Conservation (phyloP, 1,140 invertebrate genomes). For the Theocolax elegans region DNA sequence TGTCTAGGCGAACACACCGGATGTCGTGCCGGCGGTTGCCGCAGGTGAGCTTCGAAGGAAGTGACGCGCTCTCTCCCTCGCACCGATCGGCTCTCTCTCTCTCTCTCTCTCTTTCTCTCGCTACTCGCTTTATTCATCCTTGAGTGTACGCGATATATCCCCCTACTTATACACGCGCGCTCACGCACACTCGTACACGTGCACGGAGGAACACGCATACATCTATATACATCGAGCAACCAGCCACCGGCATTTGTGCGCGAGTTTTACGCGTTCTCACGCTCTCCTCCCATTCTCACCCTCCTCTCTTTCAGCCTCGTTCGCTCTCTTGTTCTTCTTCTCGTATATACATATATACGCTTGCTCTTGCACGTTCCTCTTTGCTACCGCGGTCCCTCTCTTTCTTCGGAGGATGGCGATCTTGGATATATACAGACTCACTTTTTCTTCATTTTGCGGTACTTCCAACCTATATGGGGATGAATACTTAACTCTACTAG, state of each 20-base stretch:
- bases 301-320: slow-evolving; percentile 19
- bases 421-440: too few species aligned
- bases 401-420: too few species aligned
- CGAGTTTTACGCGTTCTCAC: slow-evolving; percentile 61
- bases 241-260: slow-evolving; percentile 47
- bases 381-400: neutral
- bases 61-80: slow-evolving; percentile 43
- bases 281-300: slow-evolving; percentile 55
- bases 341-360: neutral
- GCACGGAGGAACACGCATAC: neutral
- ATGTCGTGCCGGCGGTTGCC: neutral
- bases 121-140: neutral
- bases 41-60: slow-evolving; percentile 1
- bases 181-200: neutral
- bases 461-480: too few species aligned
- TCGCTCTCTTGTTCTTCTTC: slow-evolving; percentile 1
- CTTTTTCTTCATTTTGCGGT: too few species aligned
- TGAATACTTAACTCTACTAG: too few species aligned
- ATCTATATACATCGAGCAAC: neutral
- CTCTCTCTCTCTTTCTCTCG: slow-evolving; percentile 15
- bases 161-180: neutral
- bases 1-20: slow-evolving; percentile 16
- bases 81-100: slow-evolving; percentile 38
- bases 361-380: neutral
- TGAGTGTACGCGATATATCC: neutral